A percentile compares a stretch with the other conserved stretches of the same genome.
These are phyloP conservation scores for Pseudomyrmex cubaensis DNA, from an alignment of 1,140 invertebrate species.

Conservation along the genomic window DNA sequence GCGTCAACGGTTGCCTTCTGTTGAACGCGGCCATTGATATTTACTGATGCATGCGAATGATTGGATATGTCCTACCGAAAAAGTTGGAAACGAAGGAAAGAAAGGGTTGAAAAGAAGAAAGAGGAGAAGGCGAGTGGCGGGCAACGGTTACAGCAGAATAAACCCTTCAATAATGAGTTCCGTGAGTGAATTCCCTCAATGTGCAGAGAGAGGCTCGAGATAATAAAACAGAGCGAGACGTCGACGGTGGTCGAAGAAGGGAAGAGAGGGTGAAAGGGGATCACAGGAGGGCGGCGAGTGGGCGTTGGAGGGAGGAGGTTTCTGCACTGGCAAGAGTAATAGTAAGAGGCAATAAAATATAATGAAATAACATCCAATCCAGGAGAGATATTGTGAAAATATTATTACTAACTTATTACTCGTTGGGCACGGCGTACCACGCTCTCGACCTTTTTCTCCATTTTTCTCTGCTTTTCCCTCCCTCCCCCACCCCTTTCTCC, in stretches of 20 bases:
- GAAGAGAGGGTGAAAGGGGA: constrained; percentile 38
- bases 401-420: constrained; percentile 86
- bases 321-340: constrained; percentile 78
- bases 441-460: constrained; percentile 66
- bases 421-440: constrained; percentile 74
- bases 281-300: neutral
- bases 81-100: constrained; percentile 17
- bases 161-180: constrained; percentile 85
- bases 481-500: neutral
- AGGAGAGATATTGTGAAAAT: constrained; percentile 85
- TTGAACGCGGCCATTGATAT: no score
- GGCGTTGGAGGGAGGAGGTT: constrained; percentile 24
- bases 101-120: constrained; percentile 28
- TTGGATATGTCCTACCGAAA: constrained; percentile 5
- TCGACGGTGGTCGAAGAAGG: constrained; percentile 59
- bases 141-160: constrained; percentile 83
- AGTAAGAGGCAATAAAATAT: constrained; percentile 85
- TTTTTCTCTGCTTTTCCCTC: constrained; percentile 52
- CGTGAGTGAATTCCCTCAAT: constrained; percentile 82
- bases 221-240: constrained; percentile 83
- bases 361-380: constrained; percentile 86
- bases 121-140: constrained; percentile 56
- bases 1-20: no score
- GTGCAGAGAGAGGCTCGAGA: constrained; percentile 80
- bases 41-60: neutral